A percentile compares a stretch with the other conserved stretches of the same genome.
These are phyloP conservation scores for Varanus komodoensis DNA, from an alignment of 2,113 vertebrate species.

Conservation along the genomic window DNA sequence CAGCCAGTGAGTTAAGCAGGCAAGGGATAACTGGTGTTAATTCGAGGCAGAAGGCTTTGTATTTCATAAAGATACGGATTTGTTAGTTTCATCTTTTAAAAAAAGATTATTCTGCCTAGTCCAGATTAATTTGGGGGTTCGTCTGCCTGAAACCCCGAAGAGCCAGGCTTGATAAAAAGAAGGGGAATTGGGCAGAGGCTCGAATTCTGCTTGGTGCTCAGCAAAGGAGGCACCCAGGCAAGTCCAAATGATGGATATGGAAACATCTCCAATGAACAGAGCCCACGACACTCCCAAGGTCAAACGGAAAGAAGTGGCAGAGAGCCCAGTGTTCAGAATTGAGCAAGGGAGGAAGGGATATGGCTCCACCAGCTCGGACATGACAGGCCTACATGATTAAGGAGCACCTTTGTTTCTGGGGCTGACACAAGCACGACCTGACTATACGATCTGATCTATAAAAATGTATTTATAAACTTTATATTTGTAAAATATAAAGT, in stretches of 20 bases:
- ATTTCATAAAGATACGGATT: background rate
- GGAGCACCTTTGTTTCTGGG: background rate
- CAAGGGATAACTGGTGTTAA: background rate
- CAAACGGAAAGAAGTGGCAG: conserved; percentile 20
- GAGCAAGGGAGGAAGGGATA: background rate
- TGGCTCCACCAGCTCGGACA: too few relatives aligned
- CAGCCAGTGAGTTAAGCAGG: background rate
- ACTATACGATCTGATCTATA: background rate
- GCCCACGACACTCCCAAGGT: background rate
- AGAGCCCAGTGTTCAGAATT: background rate
- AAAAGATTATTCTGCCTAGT: background rate
- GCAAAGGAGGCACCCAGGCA: background rate
- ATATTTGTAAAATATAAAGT: background rate
- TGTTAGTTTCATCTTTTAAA: background rate
- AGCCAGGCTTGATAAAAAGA: background rate
- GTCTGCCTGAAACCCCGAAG: background rate
- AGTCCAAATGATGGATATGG: too few relatives aligned
- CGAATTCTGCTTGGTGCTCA: background rate
- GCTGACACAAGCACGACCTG: background rate
- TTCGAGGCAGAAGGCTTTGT: background rate
- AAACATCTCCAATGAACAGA: background rate
- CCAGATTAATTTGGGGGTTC: background rate
- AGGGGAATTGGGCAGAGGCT: background rate
- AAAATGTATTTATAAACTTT: background rate
- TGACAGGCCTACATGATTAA: background rate